Evolutionary conservation across 2,797 vertebrate genomes (phyloP).

Genomic region (Toxotes lorentzi): DNA sequence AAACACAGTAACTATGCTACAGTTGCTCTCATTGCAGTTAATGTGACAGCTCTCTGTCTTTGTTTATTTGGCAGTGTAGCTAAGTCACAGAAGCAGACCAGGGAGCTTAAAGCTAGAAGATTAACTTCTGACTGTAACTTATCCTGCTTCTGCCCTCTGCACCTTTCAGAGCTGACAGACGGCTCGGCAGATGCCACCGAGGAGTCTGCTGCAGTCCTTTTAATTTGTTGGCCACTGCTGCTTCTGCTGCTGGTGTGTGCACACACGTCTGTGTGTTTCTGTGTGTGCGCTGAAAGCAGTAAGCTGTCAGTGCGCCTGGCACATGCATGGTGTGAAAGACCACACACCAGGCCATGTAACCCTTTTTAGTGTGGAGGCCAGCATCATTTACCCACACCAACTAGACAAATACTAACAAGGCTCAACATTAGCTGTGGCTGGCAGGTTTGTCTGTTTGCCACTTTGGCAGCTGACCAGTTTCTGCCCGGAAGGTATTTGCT

Average conservation of each 20-base stretch:
- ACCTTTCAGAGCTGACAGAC: constrained; percentile 51
- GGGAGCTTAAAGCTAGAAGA: constrained; percentile 41
- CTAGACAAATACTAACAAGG: constrained; percentile 13
- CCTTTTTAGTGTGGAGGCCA: constrained; percentile 13
- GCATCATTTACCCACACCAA: background rate
- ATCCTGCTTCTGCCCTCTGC: constrained; percentile 30
- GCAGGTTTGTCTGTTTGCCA: constrained; percentile 6
- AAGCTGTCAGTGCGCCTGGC: background rate
- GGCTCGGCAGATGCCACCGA: constrained; percentile 28
- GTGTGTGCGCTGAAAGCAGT: background rate
- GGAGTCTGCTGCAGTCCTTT: constrained; percentile 21
- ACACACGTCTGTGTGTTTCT: constrained; percentile 3
- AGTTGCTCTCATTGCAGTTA: background rate
- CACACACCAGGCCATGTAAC: constrained; percentile 3
- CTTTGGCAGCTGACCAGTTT: constrained; percentile 23
- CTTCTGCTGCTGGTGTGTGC: background rate
- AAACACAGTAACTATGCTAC: background rate
- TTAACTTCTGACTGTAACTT: constrained; percentile 53
- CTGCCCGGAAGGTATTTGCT: constrained; percentile 32
- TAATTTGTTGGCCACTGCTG: constrained; percentile 3
- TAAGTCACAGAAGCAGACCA: background rate
- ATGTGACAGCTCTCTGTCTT: background rate
- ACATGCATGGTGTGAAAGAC: background rate
- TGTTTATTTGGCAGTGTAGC: background rate
- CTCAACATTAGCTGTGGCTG: constrained; percentile 9